A percentile compares a stretch with the other conserved stretches of the same genome.
Conservation (phyloP, 1,140 invertebrate genomes). For the Acyrthosiphon pisum region DNA sequence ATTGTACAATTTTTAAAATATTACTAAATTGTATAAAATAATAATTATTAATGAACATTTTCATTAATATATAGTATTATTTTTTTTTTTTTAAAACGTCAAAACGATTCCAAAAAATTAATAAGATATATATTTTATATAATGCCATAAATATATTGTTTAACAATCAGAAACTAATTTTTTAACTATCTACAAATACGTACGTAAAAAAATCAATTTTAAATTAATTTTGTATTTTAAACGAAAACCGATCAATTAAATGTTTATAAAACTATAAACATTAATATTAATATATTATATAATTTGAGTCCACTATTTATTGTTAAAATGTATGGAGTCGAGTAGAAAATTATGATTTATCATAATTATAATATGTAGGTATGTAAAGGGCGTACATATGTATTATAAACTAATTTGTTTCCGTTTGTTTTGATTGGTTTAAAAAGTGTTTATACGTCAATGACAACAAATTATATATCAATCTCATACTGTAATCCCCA, state of each 20-base stretch:
- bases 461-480: slow-evolving; percentile 25
- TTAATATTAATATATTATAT: not conserved
- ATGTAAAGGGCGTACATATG: not conserved
- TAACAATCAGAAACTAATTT: not conserved
- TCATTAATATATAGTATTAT: not conserved
- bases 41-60: not conserved
- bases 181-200: not conserved
- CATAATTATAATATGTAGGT: not conserved
- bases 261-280: not conserved
- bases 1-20: not conserved
- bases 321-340: not conserved
- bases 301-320: not conserved
- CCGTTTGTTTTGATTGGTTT: not conserved
- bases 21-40: not conserved
- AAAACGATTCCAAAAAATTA: not conserved
- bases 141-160: not conserved
- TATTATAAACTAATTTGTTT: not conserved
- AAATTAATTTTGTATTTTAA: not conserved
- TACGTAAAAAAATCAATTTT: not conserved
- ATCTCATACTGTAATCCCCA: not conserved
- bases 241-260: not conserved
- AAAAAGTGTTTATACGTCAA: not conserved
- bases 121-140: not conserved
- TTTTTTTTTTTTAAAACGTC: not conserved
- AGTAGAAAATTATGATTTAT: not conserved